A percentile compares a stretch with the other conserved stretches of the same genome.
These are phyloP conservation scores for Crambe crambe DNA, from an alignment of 37 sponge, comb jelly and placozoan genomes.

Conservation along the genomic window DNA sequence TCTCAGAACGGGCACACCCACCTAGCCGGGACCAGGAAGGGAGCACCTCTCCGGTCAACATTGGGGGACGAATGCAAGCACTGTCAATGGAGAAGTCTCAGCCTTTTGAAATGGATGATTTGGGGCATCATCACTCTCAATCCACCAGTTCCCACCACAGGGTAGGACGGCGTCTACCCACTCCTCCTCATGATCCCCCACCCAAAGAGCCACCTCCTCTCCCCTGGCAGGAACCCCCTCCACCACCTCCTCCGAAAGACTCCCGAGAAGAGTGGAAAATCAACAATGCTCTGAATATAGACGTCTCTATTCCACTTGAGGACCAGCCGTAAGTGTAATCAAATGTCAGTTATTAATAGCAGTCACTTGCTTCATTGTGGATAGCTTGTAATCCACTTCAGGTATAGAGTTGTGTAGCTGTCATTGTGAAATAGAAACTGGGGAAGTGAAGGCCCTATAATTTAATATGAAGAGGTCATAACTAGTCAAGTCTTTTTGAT, in stretches of 20 bases:
- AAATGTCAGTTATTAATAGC: no score
- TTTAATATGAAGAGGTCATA: no score
- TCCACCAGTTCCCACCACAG: background rate
- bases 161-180: conserved; percentile 15
- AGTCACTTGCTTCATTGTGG: no score
- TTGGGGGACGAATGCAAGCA: background rate
- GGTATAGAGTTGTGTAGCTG: no score
- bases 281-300: background rate
- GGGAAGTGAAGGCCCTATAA: no score
- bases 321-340: conserved; percentile 72
- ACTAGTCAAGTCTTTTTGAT: no score
- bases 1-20: background rate
- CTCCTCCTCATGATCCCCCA: no score
- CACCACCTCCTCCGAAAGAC: no score
- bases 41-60: conserved; percentile 1
- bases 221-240: background rate
- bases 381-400: no score
- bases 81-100: background rate
- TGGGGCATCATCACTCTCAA: background rate
- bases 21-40: background rate
- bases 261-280: no score
- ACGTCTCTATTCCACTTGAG: conserved; percentile 18
- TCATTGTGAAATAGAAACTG: no score
- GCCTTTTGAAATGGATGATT: background rate
- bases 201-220: no score